phyloP scores from a whole-genome alignment of 2,797 vertebrate genomes.

The Hemitrygon akajei region DNA sequence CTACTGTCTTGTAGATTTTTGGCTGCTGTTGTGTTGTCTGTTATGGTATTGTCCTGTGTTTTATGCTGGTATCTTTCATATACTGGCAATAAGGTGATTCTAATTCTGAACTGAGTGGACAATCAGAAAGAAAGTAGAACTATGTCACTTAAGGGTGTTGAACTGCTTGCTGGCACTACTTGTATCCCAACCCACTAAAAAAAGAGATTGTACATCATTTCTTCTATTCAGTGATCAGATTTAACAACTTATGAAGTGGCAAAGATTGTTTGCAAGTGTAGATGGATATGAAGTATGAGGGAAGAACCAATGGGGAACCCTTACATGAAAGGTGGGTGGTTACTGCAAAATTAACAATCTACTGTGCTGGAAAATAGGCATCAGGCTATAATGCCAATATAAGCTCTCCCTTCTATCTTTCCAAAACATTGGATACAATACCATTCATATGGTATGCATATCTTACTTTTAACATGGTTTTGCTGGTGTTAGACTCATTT shows the following conservation, averaged over 20 bases:
- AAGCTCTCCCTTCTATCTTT: neutral
- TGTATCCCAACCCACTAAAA: neutral
- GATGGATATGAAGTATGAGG: neutral
- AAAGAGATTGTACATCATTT: neutral
- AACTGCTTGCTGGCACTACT: neutral
- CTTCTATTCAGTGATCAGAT: neutral
- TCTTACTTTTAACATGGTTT: neutral
- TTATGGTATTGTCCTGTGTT: no score
- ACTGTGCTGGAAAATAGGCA: neutral
- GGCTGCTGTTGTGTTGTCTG: no score
- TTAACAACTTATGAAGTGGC: neutral
- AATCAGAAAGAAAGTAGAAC: neutral
- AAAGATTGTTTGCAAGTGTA: neutral
- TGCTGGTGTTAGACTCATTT: neutral
- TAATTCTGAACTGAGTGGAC: neutral
- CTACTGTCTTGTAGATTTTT: no score
- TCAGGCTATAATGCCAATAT: neutral
- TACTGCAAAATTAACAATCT: neutral
- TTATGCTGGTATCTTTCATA: no score
- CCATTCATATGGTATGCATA: neutral
- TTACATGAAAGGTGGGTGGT: neutral
- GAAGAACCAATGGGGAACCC: neutral
- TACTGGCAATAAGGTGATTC: no score
- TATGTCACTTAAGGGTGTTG: constrained; percentile 2
- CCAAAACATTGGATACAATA: neutral